Base-by-base conservation (phyloP, 2,888 invertebrate species). In the Harpalus rubripes region DNA sequence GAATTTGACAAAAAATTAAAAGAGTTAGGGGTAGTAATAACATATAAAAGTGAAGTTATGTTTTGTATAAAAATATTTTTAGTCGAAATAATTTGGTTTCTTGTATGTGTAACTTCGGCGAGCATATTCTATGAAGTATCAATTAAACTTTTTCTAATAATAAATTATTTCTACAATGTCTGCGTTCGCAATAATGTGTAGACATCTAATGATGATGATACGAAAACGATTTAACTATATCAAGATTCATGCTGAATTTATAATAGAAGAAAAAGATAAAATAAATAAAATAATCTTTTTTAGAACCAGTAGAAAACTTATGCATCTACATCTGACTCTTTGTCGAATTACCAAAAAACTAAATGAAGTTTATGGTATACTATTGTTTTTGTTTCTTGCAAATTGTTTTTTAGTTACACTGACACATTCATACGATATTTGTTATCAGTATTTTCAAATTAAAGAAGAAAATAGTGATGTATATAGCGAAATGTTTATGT, bases 321-420 rank as follows among this genome's bases (percentile, higher is more conserved):
- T 41, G 7, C 44, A 44, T 74, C 41, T 74, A 8, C 74, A 74
- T 74, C 22, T 52, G 7, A 52, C n/a, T 74, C 44, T 74, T 12
- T 74, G 74, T 74, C 1, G 15, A 18, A 74, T 74, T 18, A 44
- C 22, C 7, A 74, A 41, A 74, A 41, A 52, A 52, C 4, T 74
- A 7, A 74, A 74, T 52, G 26, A 39, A 39, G 44, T 74, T 22
- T 44, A 74, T 74, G 41, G 52, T 0, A 22, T 74, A 10, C 44
- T 18, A 44, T 44, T 74, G n/a, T 16, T 74, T 8, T 10, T 44
- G 8, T 74, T 15, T 74, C 1, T 44, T 15, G 16, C 52, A 2
- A 10, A 44, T 18, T 15, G n/a, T 10, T 74, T 74, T 44, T 52
- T 74, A 16, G 26, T 74, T 44, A 2, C 5, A 16, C 10, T 74